Base-by-base conservation (phyloP, 2,888 invertebrate species). In the Rhingia rostrata region DNA sequence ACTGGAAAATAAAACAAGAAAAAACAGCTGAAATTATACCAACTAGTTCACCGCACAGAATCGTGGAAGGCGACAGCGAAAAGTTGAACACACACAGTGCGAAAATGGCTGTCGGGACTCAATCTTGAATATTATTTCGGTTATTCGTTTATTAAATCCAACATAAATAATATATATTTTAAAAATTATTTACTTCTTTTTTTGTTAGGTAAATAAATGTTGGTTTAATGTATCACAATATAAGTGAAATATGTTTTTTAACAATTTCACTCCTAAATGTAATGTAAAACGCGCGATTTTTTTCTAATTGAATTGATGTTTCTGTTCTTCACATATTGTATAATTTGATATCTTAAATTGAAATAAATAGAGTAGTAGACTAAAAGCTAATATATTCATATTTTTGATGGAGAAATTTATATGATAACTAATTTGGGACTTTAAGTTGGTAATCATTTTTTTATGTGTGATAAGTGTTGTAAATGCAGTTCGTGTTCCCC, bases 11-110 rank as follows among this genome's bases (percentile, higher is more conserved):
- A 32, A 30, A 14, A 45, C 54, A 78, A 74, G 66, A 85, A 80
- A 85, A 45, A 80, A 85, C 85, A 85, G 81, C 75, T 85, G 81
- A 85, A 85, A 43, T 70, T 85, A 74, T 66, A 85, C 85, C 85
- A 85, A 61, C 35, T 22, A 22, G 22, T 64, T 53, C 51, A 79
- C 49, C 74, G 79, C 75, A 74, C 61, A 69, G 64, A 79, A 80
- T 77, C 54, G 56, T 79, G 85, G 85, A 85, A 85, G 72, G 35
- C 39, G 80, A 85, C 64, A 61, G 75, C 74, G 70, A 80, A 75
- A 64, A 85, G 53, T 37, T 22, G 56, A 32, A 37, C 37, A 72
- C n/a, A 77, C 43, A 70, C 54, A 85, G 80, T 75, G 64, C 81
- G 67, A 85, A 85, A 85, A 85, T 85, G 85, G 85, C 85, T 85